Evolutionary conservation across 2,797 vertebrate genomes (phyloP).

Genomic region (Thalassophryne amazonica): DNA sequence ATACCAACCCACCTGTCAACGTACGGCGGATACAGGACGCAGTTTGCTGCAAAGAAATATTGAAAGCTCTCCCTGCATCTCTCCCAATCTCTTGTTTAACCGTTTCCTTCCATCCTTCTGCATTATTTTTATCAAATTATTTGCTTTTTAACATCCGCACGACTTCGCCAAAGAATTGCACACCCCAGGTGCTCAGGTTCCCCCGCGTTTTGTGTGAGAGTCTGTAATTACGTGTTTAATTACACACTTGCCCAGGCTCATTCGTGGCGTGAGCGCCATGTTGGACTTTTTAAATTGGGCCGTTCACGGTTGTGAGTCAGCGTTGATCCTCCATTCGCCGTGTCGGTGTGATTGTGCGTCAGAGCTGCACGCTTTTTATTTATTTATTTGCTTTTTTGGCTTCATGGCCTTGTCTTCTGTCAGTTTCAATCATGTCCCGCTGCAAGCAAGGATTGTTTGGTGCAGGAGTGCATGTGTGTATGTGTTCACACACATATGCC

Average conservation of each 20-base stretch:
- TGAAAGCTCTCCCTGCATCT: background rate
- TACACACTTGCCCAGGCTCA: constrained; percentile 45
- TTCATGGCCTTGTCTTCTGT: constrained; percentile 48
- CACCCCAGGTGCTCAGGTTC: background rate
- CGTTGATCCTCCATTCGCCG: constrained; percentile 27
- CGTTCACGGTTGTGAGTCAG: constrained; percentile 30
- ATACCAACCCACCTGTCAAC: constrained; percentile 38
- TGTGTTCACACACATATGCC: constrained; percentile 13
- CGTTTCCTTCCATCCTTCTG: background rate
- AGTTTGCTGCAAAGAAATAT: background rate
- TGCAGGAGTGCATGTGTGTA: background rate
- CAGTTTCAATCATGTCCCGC: constrained; percentile 49
- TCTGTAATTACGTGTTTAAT: constrained; percentile 51
- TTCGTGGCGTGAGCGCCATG: constrained; percentile 47
- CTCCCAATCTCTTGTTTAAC: background rate
- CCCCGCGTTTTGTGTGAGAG: constrained; percentile 5
- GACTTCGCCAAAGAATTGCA: background rate
- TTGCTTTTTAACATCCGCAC: background rate
- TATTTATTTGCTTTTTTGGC: constrained; percentile 23
- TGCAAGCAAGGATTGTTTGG: constrained; percentile 42
- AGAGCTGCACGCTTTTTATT: constrained; percentile 48
- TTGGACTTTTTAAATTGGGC: constrained; percentile 42
- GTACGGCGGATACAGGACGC: background rate
- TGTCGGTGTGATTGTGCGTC: constrained; percentile 32
- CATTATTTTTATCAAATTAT: background rate